Base-by-base conservation (phyloP, 2,888 invertebrate species). In the Cataglyphis altisquamis region DNA sequence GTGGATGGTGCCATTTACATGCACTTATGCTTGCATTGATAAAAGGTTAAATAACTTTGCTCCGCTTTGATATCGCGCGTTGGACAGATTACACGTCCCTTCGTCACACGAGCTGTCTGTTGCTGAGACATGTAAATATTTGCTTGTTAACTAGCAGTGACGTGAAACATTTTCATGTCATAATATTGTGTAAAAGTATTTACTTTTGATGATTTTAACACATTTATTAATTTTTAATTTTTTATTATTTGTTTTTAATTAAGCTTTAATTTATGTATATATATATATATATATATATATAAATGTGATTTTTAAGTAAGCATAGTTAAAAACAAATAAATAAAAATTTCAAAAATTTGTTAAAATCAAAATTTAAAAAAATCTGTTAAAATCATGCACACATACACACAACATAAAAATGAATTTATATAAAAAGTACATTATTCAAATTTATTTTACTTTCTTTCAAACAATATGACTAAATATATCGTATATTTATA, bases 21-120 rank as follows among this genome's bases (percentile, higher is more conserved):
- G 36, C 21, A 18, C 32, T 74, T 41, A 45, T 3, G 15, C 41
- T 41, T 41, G 29, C n/a, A 6, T 70, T 60, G 90, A 88, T 90
- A 90, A 89, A 80, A 87, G 89, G 90, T 90, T 90, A 88, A 88
- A 89, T 88, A 88, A 89, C 90, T 89, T 82, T 90, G 84, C 88
- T 78, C 88, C 55, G 88, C 75, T 83, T 84, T 74, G 72, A 77
- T 86, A 87, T 60, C 60, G 21, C 60, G 32, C 68, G 21, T 48
- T 12, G 9, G 36, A 70, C 36, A 80, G 78, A 80, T 80, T 70
- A 78, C 32, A 25, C 57, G 57, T 78, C 70, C 78, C 72, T 80
- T 78, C 68, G 39, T 67, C 57, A 64, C 55, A 77, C 21, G n/a
- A 29, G 70, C 60, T 45, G 55, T 21, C 57, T 68, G 57, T 25